A percentile compares a stretch with the other conserved stretches of the same genome.
Evolutionary conservation across 2,888 invertebrate species (phyloP).

Genomic region (Epistrophe grossulariae): DNA sequence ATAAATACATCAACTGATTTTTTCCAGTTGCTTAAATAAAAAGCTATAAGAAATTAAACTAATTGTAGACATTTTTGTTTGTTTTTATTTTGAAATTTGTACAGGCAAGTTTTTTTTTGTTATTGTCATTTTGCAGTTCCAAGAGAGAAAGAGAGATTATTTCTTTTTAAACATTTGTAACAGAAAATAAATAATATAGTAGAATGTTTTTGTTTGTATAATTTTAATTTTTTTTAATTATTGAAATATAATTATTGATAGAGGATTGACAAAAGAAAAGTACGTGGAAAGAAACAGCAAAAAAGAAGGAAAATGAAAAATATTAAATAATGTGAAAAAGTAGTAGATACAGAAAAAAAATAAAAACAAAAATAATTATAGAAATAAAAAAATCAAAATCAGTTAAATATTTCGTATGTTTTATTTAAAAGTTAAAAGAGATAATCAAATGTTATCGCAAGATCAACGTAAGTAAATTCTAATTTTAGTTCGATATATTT

Average conservation of each 20-base stretch:
- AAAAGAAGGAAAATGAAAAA: conserved; percentile 33
- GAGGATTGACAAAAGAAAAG: conserved; percentile 42
- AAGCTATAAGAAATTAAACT: conserved; percentile 46
- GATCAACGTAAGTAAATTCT: neutral
- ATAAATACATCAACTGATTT: conserved; percentile 65
- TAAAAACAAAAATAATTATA: conserved; percentile 71
- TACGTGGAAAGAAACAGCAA: conserved; percentile 39
- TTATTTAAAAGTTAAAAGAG: conserved; percentile 18
- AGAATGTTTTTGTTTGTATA: conserved; percentile 63
- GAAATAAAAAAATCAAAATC: conserved; percentile 75
- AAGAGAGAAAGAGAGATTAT: conserved; percentile 35
- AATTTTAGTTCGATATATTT: too few species aligned
- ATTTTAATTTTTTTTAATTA: conserved; percentile 54
- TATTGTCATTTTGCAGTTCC: conserved; percentile 33
- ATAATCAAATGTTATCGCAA: neutral
- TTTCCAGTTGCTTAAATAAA: conserved; percentile 69
- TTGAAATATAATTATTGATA: conserved; percentile 58
- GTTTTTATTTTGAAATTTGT: conserved; percentile 68
- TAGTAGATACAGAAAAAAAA: conserved; percentile 67
- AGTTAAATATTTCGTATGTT: conserved; percentile 53
- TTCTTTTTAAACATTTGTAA: conserved; percentile 37
- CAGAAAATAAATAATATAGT: conserved; percentile 48
- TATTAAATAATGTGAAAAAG: conserved; percentile 71
- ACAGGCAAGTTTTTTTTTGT: conserved; percentile 56
- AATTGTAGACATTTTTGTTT: conserved; percentile 42